Base-by-base conservation (phyloP, 2,797 vertebrate genomes). In the Typhlichthys subterraneus region DNA sequence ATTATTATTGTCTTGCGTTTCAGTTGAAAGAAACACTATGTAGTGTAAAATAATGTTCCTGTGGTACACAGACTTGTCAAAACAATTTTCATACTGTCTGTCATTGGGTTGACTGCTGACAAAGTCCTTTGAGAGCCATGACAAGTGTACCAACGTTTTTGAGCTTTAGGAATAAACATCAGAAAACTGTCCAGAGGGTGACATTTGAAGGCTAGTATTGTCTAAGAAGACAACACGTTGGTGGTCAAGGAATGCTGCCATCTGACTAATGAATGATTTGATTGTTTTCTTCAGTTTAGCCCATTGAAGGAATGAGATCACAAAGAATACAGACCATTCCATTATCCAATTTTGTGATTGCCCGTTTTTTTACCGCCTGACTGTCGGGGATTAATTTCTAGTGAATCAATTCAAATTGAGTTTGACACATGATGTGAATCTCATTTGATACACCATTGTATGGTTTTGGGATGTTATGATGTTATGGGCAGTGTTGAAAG, bases 261-360 rank as follows among this genome's bases (percentile, higher is more conserved):
- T 75, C 67, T 67, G 81, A 85, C 75, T 76, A 54, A 61, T 91
- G 86, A 90, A 92, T 87, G 85, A 87, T 85, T 14, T 69, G 77
- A 88, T 87, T 92, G 81, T 89, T 76, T 79, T 57, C 74, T 73
- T 70, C 71, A 42, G 70, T 85, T 84, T 66, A 69, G 33, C 51
- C 66, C 14, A 62, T 68, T 67, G 45, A 66, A 69, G 67, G 57
- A 72, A 67, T 23, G 42, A 31, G 5, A 67, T 67, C 45, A 48
- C 54, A 51, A 51, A 69, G 31, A 57, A 58, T 19, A 23, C 45
- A 51, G 45, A 64, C 23, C 50, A 55, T 49, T 70, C 55, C 31
- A 47, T 59, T 61, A 67, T 66, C 56, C 47, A 57, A 57, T 29
- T 29, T 29, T 29, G 3, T 29, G 23, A 29, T 29, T 29, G 4